Evolutionary conservation across 2,888 invertebrate genomes (phyloP), one percentile per base, ranked within the genome.

Genomic region (Cantharis lateralis): DNA sequence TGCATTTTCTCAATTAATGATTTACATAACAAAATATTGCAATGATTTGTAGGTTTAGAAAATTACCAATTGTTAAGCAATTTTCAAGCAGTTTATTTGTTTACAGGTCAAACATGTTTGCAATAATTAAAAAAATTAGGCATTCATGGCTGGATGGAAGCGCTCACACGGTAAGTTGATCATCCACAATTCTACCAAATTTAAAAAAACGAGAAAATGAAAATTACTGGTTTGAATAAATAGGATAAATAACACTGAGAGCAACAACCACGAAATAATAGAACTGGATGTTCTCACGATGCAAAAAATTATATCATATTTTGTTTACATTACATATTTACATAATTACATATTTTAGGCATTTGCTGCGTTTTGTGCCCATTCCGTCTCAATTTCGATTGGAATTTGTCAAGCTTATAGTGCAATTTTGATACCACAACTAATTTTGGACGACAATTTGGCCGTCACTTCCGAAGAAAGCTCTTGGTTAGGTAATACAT

Each of bases 321-420:
- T 32, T 32, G 32, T 32, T 32, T 5, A 32, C 32, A 13, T 24
- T 24, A 24, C 20, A 20, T 2, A 20, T 20, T 20, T 4, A 20
- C 20, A 20, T 1, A 24, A 9, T 7, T 9, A 24, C 7, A n/a
- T n/a, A n/a, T 5, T 32, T 0, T 90, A 94, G 94, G 91, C 93
- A 71, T 83, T 93, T 82, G 93, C 94, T 75, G 93, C 93, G 26
- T 88, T 94, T 81, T 93, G 93, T 74, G 93, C 93, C 63, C 94
- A 94, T 87, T 92, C 93, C 15, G 93, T 93, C 82, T 94, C 94
- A 84, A 93, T 94, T 84, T 93, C 93, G 71, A 93, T 94, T 80
- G 94, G 94, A 0, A 91, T 94, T 84, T 92, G 93, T 79, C 94
- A 94, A 86, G 94, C 93, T 63, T 94, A 93, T 89, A 94, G 94